Evolutionary conservation across 2,888 invertebrate genomes (phyloP).

Genomic region (Myathropa florea): DNA sequence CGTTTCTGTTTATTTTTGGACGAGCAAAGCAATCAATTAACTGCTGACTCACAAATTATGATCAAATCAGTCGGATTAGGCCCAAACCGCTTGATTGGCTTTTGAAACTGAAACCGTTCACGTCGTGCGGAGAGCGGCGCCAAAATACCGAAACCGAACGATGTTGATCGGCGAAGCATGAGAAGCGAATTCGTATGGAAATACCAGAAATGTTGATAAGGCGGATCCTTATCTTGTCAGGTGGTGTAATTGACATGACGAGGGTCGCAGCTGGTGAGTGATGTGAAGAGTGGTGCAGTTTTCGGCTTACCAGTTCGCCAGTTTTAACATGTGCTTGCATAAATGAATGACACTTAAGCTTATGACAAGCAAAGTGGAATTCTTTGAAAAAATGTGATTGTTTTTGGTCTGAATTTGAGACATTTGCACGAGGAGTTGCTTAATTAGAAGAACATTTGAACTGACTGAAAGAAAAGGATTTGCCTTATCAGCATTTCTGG

Average conservation of each 20-base stretch:
- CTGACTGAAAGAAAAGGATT: too few species aligned
- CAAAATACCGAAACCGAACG: too few species aligned
- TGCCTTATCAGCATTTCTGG: too few species aligned
- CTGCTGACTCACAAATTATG: background rate
- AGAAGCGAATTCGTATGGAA: background rate
- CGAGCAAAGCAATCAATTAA: background rate
- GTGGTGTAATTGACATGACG: background rate
- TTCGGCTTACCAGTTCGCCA: too few species aligned
- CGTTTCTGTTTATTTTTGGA: background rate
- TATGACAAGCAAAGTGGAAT: too few species aligned
- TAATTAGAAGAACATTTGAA: too few species aligned
- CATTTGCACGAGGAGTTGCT: too few species aligned
- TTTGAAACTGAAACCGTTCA: background rate
- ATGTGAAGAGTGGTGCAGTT: background rate
- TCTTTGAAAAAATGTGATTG: too few species aligned
- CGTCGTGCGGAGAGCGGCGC: background rate
- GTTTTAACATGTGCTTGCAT: too few species aligned
- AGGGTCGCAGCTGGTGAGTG: background rate
- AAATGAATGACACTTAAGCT: too few species aligned
- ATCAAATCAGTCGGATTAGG: background rate
- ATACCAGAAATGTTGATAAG: background rate
- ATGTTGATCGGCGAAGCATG: too few species aligned
- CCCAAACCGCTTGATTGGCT: background rate
- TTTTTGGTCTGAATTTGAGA: too few species aligned
- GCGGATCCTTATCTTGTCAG: background rate